Evolutionary conservation across 1,140 invertebrate genomes (phyloP), one percentile per base, ranked within the genome.

Genomic region (Drosophila arizonae): DNA sequence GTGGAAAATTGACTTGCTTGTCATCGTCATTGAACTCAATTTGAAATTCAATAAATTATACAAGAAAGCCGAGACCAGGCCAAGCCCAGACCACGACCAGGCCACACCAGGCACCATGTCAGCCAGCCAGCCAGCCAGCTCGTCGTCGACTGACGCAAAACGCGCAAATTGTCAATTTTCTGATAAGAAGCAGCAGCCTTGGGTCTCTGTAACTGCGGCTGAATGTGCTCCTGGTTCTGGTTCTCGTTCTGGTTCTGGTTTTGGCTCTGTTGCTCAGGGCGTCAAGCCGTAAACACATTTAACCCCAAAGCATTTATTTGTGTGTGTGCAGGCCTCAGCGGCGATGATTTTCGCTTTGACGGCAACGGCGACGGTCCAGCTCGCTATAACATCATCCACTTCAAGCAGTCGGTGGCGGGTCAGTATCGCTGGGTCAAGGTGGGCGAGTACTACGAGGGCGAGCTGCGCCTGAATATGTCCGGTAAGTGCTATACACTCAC

Each of bases 351-450:
- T 92, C 95, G 95, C 71, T 99, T 99, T 92, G 96, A 97, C 91
- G 92, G 91, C 13, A 96, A 97, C 80, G 97, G 97, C 1, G 98
- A 99, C 84, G 98, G 97, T 0, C 97, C 98, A 0, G 96, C 97
- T 0, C 94, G 97, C 4, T 99, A 99, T 93, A 97, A 98, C 82
- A 98, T 99, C 65, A 95, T 99, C 51, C 98, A 99, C 90, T 99
- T 98, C 93, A 97, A 97, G 90, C 96, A 98, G 91, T 94, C 95
- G 1, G 92, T 93, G 3, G 93, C 92, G 0, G 96, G 95, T 1
- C 93, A 94, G 39, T 98, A 96, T 92, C 93, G 95, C 67, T 99
- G 97, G 97, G 93, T 97, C 11, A 95, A 95, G 67, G 97, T 98
- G 1, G 97, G 97, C 1, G 94, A 96, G 89, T 97, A 97, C 92